Conservation (phyloP, 2,797 vertebrate species). For the Rhadinocentrus ornatus region DNA sequence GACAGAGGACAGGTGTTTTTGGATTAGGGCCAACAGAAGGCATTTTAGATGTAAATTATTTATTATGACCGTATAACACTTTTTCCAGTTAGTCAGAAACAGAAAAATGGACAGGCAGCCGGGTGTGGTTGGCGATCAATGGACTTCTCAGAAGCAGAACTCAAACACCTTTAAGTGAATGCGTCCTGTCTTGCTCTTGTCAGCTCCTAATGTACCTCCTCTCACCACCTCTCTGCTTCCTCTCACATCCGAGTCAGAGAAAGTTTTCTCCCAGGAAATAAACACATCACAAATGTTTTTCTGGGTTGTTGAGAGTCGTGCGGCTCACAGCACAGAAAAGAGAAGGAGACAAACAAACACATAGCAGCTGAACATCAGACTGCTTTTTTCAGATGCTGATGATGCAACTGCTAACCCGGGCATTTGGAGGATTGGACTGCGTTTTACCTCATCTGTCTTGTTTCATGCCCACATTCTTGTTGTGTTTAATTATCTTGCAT, state of each 20-base stretch:
- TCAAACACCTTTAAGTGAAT: conserved; percentile 53
- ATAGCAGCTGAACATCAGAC: conserved; percentile 6
- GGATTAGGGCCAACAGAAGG: conserved; percentile 41
- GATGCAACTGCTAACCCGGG: conserved; percentile 10
- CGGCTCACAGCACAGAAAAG: conserved; percentile 6
- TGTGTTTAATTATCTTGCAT: conserved; percentile 6
- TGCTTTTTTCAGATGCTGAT: conserved; percentile 20
- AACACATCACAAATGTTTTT: conserved; percentile 42
- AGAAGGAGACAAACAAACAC: not conserved
- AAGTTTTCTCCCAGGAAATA: conserved; percentile 42
- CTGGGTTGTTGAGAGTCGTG: conserved; percentile 35
- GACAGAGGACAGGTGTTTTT: conserved; percentile 53
- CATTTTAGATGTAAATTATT: conserved; percentile 78
- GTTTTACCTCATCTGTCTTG: not conserved
- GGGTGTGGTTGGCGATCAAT: conserved; percentile 74
- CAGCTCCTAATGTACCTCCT: conserved; percentile 23
- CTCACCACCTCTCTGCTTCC: not conserved
- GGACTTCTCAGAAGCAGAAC: conserved; percentile 75
- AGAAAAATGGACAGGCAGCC: conserved; percentile 26
- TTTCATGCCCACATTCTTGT: not conserved
- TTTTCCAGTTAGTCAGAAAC: conserved; percentile 59
- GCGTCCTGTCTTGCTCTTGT: conserved; percentile 10
- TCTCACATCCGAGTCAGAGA: conserved; percentile 31
- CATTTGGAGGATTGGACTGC: not conserved
- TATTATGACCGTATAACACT: conserved; percentile 62